Evolutionary conservation across 2,113 vertebrate genomes (phyloP).

Genomic region (Campylomormyrus tamandua): DNA sequence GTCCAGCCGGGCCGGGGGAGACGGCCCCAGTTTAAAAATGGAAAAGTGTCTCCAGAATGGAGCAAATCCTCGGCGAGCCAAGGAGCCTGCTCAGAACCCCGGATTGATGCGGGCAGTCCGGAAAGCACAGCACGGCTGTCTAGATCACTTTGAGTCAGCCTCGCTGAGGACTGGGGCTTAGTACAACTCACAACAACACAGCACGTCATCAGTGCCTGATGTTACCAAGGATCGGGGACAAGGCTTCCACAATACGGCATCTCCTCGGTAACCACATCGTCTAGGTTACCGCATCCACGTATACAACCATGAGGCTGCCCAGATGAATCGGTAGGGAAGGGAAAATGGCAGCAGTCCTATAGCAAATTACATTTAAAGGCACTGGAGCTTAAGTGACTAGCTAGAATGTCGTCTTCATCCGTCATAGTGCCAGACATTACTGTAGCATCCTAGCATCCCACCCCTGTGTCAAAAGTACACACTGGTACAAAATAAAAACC

Average conservation of each 20-base stretch:
- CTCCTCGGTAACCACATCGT: background rate
- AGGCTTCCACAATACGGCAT: background rate
- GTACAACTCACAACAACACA: background rate
- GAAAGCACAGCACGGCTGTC: background rate
- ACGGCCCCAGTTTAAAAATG: background rate
- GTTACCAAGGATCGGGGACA: background rate
- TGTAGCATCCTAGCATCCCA: background rate
- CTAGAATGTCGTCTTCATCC: background rate
- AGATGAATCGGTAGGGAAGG: background rate
- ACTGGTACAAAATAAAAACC: background rate
- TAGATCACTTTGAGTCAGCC: background rate
- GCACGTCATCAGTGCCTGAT: background rate
- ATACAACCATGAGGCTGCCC: background rate
- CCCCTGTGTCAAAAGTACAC: background rate
- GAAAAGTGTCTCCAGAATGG: background rate
- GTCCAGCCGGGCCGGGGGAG: background rate
- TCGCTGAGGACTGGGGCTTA: background rate
- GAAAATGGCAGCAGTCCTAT: background rate
- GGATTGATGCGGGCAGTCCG: background rate
- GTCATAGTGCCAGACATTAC: background rate
- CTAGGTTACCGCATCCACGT: background rate
- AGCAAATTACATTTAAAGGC: background rate
- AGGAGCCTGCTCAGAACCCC: background rate
- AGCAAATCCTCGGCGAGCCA: background rate
- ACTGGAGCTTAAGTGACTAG: background rate